phyloP scores from a whole-genome alignment of 2,113 vertebrate species.

The Macaca nemestrina region DNA sequence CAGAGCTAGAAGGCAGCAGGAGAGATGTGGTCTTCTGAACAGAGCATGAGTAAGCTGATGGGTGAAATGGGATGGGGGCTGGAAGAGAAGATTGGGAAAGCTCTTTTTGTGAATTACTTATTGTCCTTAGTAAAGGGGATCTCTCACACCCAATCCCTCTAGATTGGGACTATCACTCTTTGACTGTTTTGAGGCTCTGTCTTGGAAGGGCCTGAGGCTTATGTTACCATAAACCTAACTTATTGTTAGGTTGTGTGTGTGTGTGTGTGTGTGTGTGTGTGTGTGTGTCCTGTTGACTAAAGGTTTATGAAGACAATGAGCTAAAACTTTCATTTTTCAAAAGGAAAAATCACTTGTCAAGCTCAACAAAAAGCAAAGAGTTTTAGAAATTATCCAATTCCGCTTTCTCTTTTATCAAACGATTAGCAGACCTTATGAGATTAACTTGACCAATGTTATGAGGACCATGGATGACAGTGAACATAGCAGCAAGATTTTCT shows the following conservation, averaged over 20 bases:
- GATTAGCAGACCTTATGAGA: neutral
- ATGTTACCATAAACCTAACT: neutral
- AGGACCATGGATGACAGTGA: neutral
- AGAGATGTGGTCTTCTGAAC: neutral
- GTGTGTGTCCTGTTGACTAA: neutral
- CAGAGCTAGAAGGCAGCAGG: too few relatives aligned
- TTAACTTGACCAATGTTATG: too few relatives aligned
- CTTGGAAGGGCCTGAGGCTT: neutral
- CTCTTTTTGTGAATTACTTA: rapidly evolving
- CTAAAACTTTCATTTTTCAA: neutral
- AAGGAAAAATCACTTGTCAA: conserved; percentile 21
- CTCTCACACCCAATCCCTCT: neutral
- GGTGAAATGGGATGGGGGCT: too few relatives aligned
- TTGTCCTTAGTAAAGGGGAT: too few relatives aligned
- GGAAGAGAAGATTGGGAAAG: neutral
- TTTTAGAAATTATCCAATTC: neutral
- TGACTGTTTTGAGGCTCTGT: neutral
- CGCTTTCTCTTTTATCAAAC: neutral
- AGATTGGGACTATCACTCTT: neutral
- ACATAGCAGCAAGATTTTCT: neutral
- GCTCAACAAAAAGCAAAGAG: neutral
- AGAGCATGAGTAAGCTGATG: neutral
- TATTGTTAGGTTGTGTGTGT: neutral
- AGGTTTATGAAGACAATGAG: neutral
- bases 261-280: neutral